A percentile compares a stretch with the other conserved stretches of the same genome.
These are phyloP conservation scores for Periphyllus acericola DNA, from an alignment of 2,888 invertebrate genomes.

Conservation along the genomic window DNA sequence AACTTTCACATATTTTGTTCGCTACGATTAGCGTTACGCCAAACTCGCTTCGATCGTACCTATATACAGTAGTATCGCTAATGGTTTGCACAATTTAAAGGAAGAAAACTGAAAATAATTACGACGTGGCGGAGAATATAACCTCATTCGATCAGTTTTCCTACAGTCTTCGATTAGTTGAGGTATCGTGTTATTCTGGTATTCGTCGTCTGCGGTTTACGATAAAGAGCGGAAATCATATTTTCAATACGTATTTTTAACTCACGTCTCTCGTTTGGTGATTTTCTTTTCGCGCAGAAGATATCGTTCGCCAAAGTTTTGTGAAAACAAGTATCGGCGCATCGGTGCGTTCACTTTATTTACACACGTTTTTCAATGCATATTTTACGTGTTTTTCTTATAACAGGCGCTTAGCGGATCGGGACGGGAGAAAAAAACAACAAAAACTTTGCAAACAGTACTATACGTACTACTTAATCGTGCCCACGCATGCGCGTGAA, in stretches of 20 bases:
- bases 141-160: slow-evolving; percentile 31
- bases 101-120: background rate
- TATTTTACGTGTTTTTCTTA: too few relatives aligned
- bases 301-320: too few relatives aligned
- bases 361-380: too few relatives aligned
- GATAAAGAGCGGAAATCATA: background rate
- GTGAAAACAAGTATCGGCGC: too few relatives aligned
- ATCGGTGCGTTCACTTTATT: too few relatives aligned
- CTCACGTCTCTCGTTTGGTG: background rate
- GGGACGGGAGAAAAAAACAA: too few relatives aligned
- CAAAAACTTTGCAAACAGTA: too few relatives aligned
- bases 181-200: slow-evolving; percentile 37
- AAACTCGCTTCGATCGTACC: background rate
- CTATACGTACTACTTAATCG: too few relatives aligned
- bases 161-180: background rate
- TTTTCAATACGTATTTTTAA: background rate
- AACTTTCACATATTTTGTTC: slow-evolving; percentile 4
- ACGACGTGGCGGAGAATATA: background rate
- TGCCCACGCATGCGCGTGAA: too few relatives aligned
- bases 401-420: too few relatives aligned
- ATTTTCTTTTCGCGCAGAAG: background rate
- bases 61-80: background rate
- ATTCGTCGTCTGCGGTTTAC: slow-evolving; percentile 20
- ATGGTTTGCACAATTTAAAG: background rate
- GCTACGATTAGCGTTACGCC: background rate